Evolutionary conservation across 2,113 vertebrate genomes (phyloP), one percentile per base, ranked within the genome.

Genomic region (Dicerorhinus sumatrensis): DNA sequence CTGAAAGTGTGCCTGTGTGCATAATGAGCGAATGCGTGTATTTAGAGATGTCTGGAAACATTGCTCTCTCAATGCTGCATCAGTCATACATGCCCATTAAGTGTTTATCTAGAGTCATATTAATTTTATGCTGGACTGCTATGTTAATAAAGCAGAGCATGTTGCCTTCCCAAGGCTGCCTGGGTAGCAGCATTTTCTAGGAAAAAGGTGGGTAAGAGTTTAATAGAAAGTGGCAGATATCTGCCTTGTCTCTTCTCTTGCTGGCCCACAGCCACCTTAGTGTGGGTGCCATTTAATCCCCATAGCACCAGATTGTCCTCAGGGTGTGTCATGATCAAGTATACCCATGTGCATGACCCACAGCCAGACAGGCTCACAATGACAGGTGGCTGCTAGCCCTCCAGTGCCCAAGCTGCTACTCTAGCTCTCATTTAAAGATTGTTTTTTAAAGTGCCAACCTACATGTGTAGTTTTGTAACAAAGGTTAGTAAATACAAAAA

Each of bases 141-240:
- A 7, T 82, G 84, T 73, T 94, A 76, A 42, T 94, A 75, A 75
- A 91, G 27, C 51, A 86, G 60, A 96, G 83, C 60, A 90, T 51
- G 9, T 39, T 91, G 39, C 72, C 39, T 62, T 85, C 39, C 63
- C 42, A 8, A 65, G 29, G 73, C 65, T 2, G 16, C 31, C 39
- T 89, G 36, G 92, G 65, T 2, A n/a, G 56, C 67, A 27, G 51
- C 48, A 75, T 91, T 96, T 63, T 88, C 1, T 8, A 46, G 62
- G 80, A 39, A 87, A 89, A 69, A 80, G 6, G 72, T 79, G 10
- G 33, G n/a, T 75, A 80, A 76, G 42, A 48, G 42, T 67, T 76
- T 65, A 87, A 39, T 46, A 85, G 6, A 46, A 70, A 90, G 42
- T 63, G 83, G 48, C 20, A 97, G 96, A 73, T 42, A 85, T 86